Conservation (phyloP, 2,888 invertebrate genomes). For the Oscheius sp. region DNA sequence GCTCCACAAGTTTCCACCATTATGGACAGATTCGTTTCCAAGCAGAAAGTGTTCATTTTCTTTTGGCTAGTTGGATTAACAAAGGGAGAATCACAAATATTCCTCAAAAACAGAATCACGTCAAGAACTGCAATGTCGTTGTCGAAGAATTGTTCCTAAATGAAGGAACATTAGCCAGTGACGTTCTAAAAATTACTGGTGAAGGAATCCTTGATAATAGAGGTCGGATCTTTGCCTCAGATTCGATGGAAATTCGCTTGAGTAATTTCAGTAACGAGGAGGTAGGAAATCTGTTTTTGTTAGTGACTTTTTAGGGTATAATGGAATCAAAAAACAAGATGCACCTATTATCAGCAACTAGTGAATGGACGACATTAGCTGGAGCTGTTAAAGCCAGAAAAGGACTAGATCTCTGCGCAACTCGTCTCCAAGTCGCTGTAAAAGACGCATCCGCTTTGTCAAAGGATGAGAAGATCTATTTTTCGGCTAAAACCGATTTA, state of each 20-base stretch:
- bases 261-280: slow-evolving; percentile 52
- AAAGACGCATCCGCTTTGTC: slow-evolving; percentile 34
- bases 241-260: slow-evolving; percentile 51
- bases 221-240: slow-evolving; percentile 49
- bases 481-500: slow-evolving; percentile 52
- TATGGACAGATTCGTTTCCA: slow-evolving; percentile 43
- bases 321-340: slow-evolving; percentile 53
- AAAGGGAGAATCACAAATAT: slow-evolving; percentile 46
- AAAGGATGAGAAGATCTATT: slow-evolving; percentile 41
- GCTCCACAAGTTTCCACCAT: slow-evolving; percentile 46
- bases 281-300: slow-evolving; percentile 9
- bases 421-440: slow-evolving; percentile 26
- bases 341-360: slow-evolving; percentile 45
- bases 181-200: slow-evolving; percentile 40
- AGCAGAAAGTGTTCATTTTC: slow-evolving; percentile 23
- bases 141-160: slow-evolving; percentile 50
- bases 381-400: slow-evolving; percentile 50
- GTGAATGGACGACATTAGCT: slow-evolving; percentile 51
- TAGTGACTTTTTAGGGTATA: slow-evolving; percentile 22
- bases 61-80: slow-evolving; percentile 28
- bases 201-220: slow-evolving; percentile 51
- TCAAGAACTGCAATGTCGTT: slow-evolving; percentile 34
- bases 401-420: slow-evolving; percentile 39
- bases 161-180: slow-evolving; percentile 49
- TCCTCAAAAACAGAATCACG: slow-evolving; percentile 47